phyloP scores from a whole-genome alignment of 2,888 invertebrate genomes.

The Acrobasis suavella region DNA sequence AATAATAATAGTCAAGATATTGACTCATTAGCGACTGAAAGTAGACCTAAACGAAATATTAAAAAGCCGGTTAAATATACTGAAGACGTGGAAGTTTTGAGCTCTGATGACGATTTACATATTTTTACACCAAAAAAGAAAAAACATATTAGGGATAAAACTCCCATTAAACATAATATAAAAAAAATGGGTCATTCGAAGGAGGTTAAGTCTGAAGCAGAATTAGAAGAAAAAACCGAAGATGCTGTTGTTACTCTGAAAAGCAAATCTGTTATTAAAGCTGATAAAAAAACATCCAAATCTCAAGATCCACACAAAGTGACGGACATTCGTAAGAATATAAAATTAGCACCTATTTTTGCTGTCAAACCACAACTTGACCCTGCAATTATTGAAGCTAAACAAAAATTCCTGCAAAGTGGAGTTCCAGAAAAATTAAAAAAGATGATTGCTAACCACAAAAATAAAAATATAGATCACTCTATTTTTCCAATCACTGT shows the following conservation, averaged over 20 bases:
- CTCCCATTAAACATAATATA: constrained; percentile 22
- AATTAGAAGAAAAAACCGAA: constrained; percentile 26
- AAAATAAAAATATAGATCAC: constrained; percentile 47
- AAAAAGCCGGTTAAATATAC: constrained; percentile 69
- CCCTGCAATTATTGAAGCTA: constrained; percentile 83
- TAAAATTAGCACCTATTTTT: constrained; percentile 89
- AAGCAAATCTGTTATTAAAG: constrained; percentile 30
- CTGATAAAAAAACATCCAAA: constrained; percentile 37
- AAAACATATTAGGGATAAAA: constrained; percentile 36
- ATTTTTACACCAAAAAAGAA: constrained; percentile 74
- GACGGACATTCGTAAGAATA: constrained; percentile 29
- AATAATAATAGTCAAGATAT: constrained; percentile 21
- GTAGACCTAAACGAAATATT: constrained; percentile 60
- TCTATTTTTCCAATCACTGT: constrained; percentile 82
- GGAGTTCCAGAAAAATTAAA: constrained; percentile 86
- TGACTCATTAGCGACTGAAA: constrained; percentile 33
- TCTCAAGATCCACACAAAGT: constrained; percentile 16
- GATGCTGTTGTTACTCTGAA: constrained; percentile 24
- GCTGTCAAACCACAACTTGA: constrained; percentile 82
- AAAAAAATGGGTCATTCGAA: constrained; percentile 25
- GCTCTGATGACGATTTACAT: constrained; percentile 72
- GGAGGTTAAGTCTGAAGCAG: constrained; percentile 22
- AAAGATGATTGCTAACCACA: constrained; percentile 77
- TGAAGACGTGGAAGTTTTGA: constrained; percentile 52
- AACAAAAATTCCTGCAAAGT: constrained; percentile 86